These are phyloP conservation scores for Papilio machaon DNA, from an alignment of 1,140 invertebrate genomes.

Conservation along the genomic window DNA sequence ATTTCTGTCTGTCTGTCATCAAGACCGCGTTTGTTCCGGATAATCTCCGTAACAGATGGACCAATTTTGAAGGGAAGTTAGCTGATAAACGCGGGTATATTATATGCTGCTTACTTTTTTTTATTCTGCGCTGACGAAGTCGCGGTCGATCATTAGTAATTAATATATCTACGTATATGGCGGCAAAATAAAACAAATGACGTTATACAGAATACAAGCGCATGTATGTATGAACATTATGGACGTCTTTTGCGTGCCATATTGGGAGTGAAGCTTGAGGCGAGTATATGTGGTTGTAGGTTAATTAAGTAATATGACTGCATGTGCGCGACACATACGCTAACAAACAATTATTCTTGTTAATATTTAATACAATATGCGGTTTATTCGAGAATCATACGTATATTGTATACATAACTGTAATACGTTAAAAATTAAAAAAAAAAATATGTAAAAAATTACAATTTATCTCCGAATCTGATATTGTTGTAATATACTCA, in stretches of 20 bases:
- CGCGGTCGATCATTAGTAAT: background rate
- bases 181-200: slow-evolving; percentile 23
- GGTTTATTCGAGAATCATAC: background rate
- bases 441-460: background rate
- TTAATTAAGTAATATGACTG: slow-evolving; percentile 34
- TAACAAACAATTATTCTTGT: slow-evolving; percentile 29
- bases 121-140: no score
- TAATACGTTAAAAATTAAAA: background rate
- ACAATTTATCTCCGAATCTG: background rate
- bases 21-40: no score
- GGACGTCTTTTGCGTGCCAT: slow-evolving; percentile 15
- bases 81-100: no score
- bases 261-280: background rate
- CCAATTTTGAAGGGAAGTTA: no score
- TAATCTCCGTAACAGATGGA: no score
- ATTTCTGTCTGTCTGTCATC: no score
- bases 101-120: no score
- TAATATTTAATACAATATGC: slow-evolving; percentile 30
- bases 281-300: slow-evolving; percentile 16
- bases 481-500: no score
- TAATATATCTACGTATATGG: slow-evolving; percentile 15
- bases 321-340: slow-evolving; percentile 21
- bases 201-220: slow-evolving; percentile 18
- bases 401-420: background rate
- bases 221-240: slow-evolving; percentile 10